Percentiles rank a stretch among this genome's conserved stretches.
Conservation (phyloP, 2,888 invertebrate species). For the Phrixothrix hirtus region DNA sequence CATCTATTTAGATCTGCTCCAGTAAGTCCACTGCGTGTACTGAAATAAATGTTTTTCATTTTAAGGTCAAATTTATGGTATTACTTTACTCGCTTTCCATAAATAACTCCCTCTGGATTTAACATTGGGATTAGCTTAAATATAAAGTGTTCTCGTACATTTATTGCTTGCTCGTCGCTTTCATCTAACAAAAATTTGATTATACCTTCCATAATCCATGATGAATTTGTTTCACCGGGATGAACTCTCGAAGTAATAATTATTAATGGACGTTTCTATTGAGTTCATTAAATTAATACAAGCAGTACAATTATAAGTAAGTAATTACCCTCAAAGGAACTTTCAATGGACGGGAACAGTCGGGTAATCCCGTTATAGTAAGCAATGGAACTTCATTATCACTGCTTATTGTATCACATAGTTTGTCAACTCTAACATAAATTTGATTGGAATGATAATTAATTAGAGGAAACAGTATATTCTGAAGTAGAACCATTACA, state of each 20-base stretch:
- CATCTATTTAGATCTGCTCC: conserved; percentile 85
- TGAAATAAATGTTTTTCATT: conserved; percentile 56
- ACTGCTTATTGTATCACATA: conserved; percentile 69
- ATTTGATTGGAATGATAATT: conserved; percentile 53
- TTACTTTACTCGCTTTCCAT: conserved; percentile 72
- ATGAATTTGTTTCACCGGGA: conserved; percentile 86
- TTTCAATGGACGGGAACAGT: conserved; percentile 51
- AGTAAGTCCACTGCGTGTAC: conserved; percentile 81
- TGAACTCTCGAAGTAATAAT: conserved; percentile 81
- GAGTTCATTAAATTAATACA: no score
- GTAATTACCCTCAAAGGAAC: conserved; percentile 60
- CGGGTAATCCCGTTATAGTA: conserved; percentile 71
- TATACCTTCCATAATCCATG: conserved; percentile 87
- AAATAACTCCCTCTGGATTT: conserved; percentile 86
- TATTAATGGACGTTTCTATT: conserved; percentile 67
- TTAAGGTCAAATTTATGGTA: not conserved
- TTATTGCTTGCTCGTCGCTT: conserved; percentile 60
- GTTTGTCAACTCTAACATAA: conserved; percentile 67
- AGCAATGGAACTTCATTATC: conserved; percentile 75
- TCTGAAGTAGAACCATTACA: conserved; percentile 15
- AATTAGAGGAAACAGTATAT: conserved; percentile 16
- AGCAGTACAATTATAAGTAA: no score
- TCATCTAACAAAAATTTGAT: conserved; percentile 67
- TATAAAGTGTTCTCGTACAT: conserved; percentile 68
- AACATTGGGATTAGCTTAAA: conserved; percentile 90